Conservation (phyloP, 2,888 invertebrate species). For the Allacma fusca region DNA sequence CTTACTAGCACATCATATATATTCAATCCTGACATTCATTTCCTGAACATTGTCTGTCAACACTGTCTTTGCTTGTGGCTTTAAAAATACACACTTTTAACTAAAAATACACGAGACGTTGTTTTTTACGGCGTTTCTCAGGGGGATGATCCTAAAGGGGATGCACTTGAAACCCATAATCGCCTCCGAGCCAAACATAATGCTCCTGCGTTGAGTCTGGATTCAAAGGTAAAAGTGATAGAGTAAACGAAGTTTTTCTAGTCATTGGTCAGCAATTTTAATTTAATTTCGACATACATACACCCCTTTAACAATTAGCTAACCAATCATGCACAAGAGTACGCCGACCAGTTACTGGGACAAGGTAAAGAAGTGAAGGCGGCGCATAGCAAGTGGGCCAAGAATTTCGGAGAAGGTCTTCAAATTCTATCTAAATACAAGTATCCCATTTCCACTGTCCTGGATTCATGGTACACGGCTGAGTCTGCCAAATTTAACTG, state of each 20-base stretch:
- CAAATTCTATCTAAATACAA: background rate
- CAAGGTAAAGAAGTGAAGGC: background rate
- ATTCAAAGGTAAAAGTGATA: background rate
- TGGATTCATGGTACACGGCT: background rate
- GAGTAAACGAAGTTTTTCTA: too few species aligned
- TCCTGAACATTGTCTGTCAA: too few species aligned
- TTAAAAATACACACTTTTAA: too few species aligned
- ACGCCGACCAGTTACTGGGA: background rate
- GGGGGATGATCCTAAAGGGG: background rate
- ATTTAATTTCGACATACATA: background rate
- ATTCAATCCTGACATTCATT: too few species aligned
- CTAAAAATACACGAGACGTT: too few species aligned
- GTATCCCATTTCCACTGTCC: background rate
- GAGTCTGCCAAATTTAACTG: background rate
- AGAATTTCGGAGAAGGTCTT: background rate
- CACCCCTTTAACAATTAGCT: background rate
- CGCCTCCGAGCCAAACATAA: background rate
- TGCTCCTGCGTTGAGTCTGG: background rate
- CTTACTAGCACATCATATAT: too few species aligned
- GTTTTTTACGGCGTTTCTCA: background rate
- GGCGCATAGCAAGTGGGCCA: background rate
- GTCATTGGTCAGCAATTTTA: too few species aligned
- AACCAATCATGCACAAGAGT: background rate
- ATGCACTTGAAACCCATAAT: background rate
- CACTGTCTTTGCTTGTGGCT: too few species aligned